Evolutionary conservation across 2,888 invertebrate genomes (phyloP), one percentile per base, ranked within the genome.

Genomic region (Pyrrhia umbra): DNA sequence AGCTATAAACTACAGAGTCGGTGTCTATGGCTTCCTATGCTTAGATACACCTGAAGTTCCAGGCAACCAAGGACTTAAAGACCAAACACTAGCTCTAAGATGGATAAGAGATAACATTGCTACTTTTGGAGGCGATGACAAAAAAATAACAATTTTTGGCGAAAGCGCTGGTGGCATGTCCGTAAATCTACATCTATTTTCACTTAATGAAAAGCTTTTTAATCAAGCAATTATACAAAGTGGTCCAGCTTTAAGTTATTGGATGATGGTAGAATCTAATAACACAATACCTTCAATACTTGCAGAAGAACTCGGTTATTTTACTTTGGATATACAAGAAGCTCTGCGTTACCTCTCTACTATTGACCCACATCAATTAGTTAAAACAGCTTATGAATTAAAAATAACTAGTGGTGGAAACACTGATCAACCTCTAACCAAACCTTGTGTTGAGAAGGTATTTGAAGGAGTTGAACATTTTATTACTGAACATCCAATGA

Each of bases 31-130:
- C 4, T 88, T 88, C 18, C 69, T 88, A 42, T 78, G 78, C 23
- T 20, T 77, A 2, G 68, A 72, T 10, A 66, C 43, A 40, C 77
- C 80, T 1, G 80, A 83, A 9, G 71, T 85, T 2, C 81, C 87
- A 0, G 88, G 88, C 1, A 88, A 88, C 56, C 85, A 85, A 67
- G 88, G 86, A 1, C 51, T 88, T 6, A 88, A 85, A 63, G 88
- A 88, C 34, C 85, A 85, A 46, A 34, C 77, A 0, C 39, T 82
- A 25, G 87, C 85, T 8, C 43, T 88, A 3, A 68, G 76, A n/a
- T 88, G 88, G 88, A 66, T 87, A 1, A 75, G 82, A 15, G 72
- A 79, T 0, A 86, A 88, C 54, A 87, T 88, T 15, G 76, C 37
- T 3, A 45, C 67, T 2, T 88, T 88, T 23, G 85, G 87, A 55